Evolutionary conservation across 64 coral and sea anemone genomes (phyloP), one percentile per base, ranked within the genome.

Genomic region (Hydrozoanthus tunicans): DNA sequence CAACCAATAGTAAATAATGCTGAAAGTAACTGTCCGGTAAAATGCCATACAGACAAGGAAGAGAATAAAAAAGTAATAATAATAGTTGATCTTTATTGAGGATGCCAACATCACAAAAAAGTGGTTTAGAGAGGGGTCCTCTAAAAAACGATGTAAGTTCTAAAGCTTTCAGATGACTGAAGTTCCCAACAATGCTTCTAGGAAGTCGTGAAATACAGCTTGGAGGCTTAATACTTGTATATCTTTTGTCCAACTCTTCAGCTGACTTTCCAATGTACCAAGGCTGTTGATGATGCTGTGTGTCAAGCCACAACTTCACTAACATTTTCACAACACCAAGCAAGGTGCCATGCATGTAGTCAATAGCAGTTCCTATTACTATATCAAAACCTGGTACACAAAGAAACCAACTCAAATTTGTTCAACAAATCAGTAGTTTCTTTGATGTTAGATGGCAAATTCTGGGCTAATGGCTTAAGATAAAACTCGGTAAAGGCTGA

Each of bases 291-390:
- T 74, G 71, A 51, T 74, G 71, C 6, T 74, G 71, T 26, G 5
- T 74, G 64, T 93, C 58, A 83, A 92, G 84, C 91, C 91, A 92
- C 58, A 92, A 72, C 57, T 63, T 92, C 4, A 92, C 23, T 32
- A 92, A 67, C 51, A 85, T 15, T 85, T 85, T 92, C 55, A 85
- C 80, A 32, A 77, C 79, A 13, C 91, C 91, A 64, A 92, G 73
- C 27, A 92, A 68, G n/a, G 83, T 64, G 91, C 80, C 64, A 61
- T 77, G 81, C 91, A 85, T 92, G 20, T 92, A 92, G 59, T 92
- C 91, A 63, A 92, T 92, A 7, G 80, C 79, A 54, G 75, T 73
- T 51, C 81, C 80, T 85, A 67, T 56, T 11, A 91, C 23, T 64
- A 85, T 92, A 59, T 95, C 90, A 77, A 69, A 81, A 89, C 85